Base-by-base conservation (phyloP, 2,113 vertebrate genomes). In the Phasianus colchicus region DNA sequence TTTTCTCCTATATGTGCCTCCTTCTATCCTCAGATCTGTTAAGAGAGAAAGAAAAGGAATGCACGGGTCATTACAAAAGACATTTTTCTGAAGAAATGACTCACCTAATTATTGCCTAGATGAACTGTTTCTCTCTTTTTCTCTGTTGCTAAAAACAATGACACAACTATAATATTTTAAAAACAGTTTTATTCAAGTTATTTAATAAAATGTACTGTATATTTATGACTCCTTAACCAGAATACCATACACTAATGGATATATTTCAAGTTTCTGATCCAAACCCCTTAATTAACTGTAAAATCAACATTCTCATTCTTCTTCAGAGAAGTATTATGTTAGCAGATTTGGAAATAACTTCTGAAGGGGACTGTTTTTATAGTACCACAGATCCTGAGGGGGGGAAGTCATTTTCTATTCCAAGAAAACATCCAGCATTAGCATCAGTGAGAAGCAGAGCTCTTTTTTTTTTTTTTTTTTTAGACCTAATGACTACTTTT, bases 181-280 rank as follows among this genome's bases (percentile, higher is more conserved):
- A 78, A 11, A 34, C 4, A 50, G 85, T 45, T 42, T 90, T 95
- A 91, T 96, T 74, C 73, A 71, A 94, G 52, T 32, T 86, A 73
- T 94, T 95, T 91, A 95, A 91, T 96, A 93, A 93, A 90, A 14
- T 67, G 9, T 85, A 92, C 79, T 52, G 5, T 88, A 83, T 80
- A 89, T 91, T 96, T 96, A 95, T 65, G 89, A 95, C 73, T 95
- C 61, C 75, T 97, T 96, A 94, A 95, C 83, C 88, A 97, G 91
- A 91, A 94, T 96, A 97, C 86, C 90, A 95, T 95, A 86, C 30
- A 25, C 77, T 92, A 93, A 93, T 95, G 88, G 91, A 90, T 91
- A 94, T 93, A 95, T 94, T 95, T 97, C 95, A 96, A 97, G 90
- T 85, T 93, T 77, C 92, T 93, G 84, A 91, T 58, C 85, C 89